Conservation (phyloP, 2,797 vertebrate species). For the Acrocephalus scirpaceus region DNA sequence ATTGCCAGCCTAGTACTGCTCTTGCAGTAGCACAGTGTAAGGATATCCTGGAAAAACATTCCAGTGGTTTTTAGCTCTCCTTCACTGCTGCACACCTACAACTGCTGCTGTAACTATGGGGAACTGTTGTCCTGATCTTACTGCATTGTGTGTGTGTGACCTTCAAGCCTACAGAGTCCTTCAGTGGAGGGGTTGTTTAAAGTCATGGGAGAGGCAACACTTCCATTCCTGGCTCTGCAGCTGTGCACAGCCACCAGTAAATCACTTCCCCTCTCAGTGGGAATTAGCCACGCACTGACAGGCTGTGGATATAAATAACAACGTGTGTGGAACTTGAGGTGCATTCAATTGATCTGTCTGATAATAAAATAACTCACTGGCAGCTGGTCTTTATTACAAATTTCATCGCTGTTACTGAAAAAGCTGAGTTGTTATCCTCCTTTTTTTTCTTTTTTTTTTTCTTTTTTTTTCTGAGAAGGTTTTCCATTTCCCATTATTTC, state of each 20-base stretch:
- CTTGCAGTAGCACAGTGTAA: not conserved
- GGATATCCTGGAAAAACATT: not conserved
- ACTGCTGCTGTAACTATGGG: no score
- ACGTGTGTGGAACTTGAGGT: not conserved
- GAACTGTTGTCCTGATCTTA: not conserved
- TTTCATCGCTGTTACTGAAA: not conserved
- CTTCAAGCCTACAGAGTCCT: not conserved
- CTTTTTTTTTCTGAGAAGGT: not conserved
- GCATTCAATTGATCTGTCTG: not conserved
- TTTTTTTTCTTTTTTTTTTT: not conserved
- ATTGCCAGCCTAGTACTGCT: not conserved
- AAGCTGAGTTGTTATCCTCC: not conserved
- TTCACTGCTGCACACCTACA: not conserved
- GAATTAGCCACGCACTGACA: not conserved
- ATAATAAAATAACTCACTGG: not conserved
- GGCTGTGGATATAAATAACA: not conserved
- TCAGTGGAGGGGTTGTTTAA: not conserved
- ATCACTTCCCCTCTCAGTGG: not conserved
- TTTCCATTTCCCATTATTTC: not conserved
- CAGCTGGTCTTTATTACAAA: not conserved
- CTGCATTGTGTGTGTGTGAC: not conserved
- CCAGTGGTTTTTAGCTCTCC: not conserved
- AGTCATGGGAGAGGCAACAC: not conserved
- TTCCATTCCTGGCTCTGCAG: not conserved
- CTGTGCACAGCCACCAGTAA: not conserved